phyloP scores from a whole-genome alignment of 1,140 invertebrate genomes.

The Episyrphus balteatus region DNA sequence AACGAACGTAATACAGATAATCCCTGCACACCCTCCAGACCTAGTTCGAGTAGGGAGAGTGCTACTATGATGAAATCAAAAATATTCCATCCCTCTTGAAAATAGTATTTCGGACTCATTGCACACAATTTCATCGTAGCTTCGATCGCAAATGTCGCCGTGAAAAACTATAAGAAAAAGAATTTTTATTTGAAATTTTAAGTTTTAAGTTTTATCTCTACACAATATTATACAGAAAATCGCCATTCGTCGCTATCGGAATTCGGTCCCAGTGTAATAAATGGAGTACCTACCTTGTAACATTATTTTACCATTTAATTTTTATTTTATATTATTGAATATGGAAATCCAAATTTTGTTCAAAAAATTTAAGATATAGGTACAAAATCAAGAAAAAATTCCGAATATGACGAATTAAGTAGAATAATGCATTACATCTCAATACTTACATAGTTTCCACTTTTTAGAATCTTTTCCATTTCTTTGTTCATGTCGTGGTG shows the following conservation, averaged over 20 bases:
- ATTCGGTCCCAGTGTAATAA: too few species aligned
- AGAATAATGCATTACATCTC: too few species aligned
- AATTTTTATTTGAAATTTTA: slow-evolving; percentile 30
- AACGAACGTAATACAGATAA: slow-evolving; percentile 94
- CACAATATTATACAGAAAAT: too few species aligned
- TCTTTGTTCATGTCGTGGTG: slow-evolving; percentile 87
- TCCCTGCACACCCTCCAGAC: slow-evolving; percentile 85
- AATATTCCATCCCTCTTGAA: slow-evolving; percentile 98
- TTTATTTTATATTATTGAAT: too few species aligned
- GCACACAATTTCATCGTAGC: slow-evolving; percentile 91
- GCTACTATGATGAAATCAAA: slow-evolving; percentile 98
- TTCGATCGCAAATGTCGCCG: slow-evolving; percentile 94
- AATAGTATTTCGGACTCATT: slow-evolving; percentile 94
- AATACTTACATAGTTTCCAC: slow-evolving; percentile 85
- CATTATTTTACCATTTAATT: too few species aligned
- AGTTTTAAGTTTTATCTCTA: neutral
- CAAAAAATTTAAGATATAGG: too few species aligned
- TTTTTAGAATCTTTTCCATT: slow-evolving; percentile 74
- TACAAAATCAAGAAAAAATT: too few species aligned
- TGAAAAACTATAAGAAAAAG: slow-evolving; percentile 74
- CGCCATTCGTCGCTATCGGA: too few species aligned
- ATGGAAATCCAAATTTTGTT: too few species aligned
- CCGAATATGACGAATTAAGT: too few species aligned
- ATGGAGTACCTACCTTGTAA: too few species aligned
- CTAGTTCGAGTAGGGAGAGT: slow-evolving; percentile 85